A percentile compares a stretch with the other conserved stretches of the same genome.
Conservation (phyloP, 2,113 vertebrate species). For the Rhombomys opimus region DNA sequence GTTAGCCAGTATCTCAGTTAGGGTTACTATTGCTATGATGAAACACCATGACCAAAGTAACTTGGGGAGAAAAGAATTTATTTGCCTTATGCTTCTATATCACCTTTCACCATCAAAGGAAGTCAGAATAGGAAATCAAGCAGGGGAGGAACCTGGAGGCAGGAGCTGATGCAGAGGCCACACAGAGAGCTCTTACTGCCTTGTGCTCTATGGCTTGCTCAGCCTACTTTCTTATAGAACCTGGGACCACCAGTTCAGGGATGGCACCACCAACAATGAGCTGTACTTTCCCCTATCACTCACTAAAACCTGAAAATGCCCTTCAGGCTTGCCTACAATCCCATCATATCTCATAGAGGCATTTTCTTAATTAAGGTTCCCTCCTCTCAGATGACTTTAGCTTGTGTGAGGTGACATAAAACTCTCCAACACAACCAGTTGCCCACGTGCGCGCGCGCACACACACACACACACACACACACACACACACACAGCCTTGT, state of each 20-base stretch:
- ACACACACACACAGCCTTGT: neutral
- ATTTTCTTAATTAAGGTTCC: neutral
- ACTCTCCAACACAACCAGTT: neutral
- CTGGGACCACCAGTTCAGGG: neutral
- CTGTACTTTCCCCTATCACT: neutral
- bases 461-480: neutral
- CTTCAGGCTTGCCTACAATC: neutral
- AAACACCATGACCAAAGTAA: neutral
- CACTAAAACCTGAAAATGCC: neutral
- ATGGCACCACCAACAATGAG: neutral
- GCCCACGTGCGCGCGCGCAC: neutral
- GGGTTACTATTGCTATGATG: neutral
- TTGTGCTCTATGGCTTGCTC: neutral
- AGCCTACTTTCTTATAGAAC: neutral
- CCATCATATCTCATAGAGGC: neutral
- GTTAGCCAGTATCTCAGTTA: neutral
- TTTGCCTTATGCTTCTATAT: neutral
- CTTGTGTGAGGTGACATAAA: neutral
- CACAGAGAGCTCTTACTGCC: neutral
- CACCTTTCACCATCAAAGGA: neutral
- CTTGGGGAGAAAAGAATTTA: neutral
- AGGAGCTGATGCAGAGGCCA: neutral
- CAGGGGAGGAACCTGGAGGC: neutral
- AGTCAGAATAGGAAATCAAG: neutral
- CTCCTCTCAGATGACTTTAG: neutral